Evolutionary conservation across 2,797 vertebrate genomes (phyloP), one percentile per base, ranked within the genome.

Genomic region (Neoniphon sammara): DNA sequence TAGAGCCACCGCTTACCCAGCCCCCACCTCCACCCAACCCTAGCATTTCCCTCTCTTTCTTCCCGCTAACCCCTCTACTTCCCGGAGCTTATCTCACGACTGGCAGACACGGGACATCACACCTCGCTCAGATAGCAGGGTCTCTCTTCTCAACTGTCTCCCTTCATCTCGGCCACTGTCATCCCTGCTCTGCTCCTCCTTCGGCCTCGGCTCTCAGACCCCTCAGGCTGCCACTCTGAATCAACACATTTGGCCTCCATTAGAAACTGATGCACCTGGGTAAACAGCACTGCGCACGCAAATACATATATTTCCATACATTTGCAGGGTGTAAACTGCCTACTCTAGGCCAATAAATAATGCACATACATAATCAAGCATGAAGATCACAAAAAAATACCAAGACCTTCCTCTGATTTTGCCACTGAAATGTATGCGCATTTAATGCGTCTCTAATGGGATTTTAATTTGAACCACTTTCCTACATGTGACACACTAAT

Each of bases 1-100:
- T n/a, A n/a, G n/a, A n/a, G n/a, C n/a, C n/a, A n/a, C n/a, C n/a
- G n/a, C n/a, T n/a, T n/a, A 74, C 65, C 66, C 15, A 20, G 14
- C 8, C 27, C 23, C 4, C 7, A 61, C 77, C 75, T 84, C 74
- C 55, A 75, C 44, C 78, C 46, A 60, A 56, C 20, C 18, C n/a
- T 44, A 59, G n/a, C 11, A 27, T 46, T 36, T 27, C n/a, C 63
- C 62, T 52, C 11, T 47, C 34, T 68, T 78, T 74, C 21, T 63
- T 77, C 74, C 66, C 39, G 73, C 66, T 78, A 84, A 85, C 86
- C 80, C 70, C 47, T 81, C 63, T 73, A 82, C 78, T 83, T 89
- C 67, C 75, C 55, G 10, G 68, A 21, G 83, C 91, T 92, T 91
- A 92, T 92, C 91, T 88, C 81, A 81, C 74, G 71, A 83, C 80